Base-by-base conservation (phyloP, 2,888 invertebrate species). In the Hypselothyrea guttata region DNA sequence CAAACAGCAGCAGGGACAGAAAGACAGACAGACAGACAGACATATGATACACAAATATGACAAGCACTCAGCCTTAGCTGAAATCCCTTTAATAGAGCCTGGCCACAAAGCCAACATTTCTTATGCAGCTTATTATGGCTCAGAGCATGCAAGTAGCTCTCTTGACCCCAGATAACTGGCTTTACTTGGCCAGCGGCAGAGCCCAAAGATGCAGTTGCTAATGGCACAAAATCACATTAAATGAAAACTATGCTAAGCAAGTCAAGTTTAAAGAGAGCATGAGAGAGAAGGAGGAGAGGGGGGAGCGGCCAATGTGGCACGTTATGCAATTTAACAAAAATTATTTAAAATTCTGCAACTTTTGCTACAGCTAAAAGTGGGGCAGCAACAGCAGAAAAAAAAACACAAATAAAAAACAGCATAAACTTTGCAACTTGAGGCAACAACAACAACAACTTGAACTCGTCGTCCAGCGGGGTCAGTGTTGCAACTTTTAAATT, bases 401-500 rank as follows among this genome's bases (percentile, higher is more conserved):
- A 71, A 56, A 83, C 79, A n/a, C n/a, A n/a, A n/a, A n/a, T n/a
- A 22, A 22, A 15, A 57, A 71, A 69, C 65, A 56, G 79, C 79
- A 79, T 52, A 70, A 71, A 63, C 82, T 63, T 61, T 56, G 64
- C 64, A 73, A 58, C 65, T 46, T 62, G 51, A 58, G 33, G 35
- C 47, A 49, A 38, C 48, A 51, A 41, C 64, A 52, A 55, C 58
- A 66, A 48, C 62, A 56, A 47, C 40, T 69, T 56, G 34, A 59
- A 46, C 45, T 37, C 16, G 40, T 30, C 60, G 60, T 58, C 65
- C 65, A 47, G 62, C 5, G 22, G 84, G 84, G 84, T 84, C 86
- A 82, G 83, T 61, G 59, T 66, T 65, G 73, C 55, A 86, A 82
- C 81, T 86, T 81, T 81, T 86, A 86, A 86, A 86, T 82, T 86